phyloP scores from a whole-genome alignment of 2,113 vertebrate genomes.

The Python bivittatus region DNA sequence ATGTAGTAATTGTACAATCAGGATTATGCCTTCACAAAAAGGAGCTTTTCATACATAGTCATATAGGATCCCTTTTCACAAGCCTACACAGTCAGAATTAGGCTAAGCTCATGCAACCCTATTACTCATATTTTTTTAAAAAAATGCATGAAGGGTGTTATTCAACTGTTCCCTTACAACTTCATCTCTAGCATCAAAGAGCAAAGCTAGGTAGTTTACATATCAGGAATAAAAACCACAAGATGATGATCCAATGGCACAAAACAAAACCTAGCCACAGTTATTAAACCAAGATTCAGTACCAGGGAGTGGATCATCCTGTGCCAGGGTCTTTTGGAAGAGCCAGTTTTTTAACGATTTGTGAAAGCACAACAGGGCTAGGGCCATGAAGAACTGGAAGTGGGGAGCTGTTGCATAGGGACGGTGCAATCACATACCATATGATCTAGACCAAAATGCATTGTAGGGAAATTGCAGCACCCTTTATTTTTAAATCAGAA shows the following conservation, averaged over 20 bases:
- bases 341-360: not conserved
- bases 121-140: not conserved
- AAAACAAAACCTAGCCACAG: not conserved
- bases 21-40: not conserved
- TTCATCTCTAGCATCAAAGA: not conserved
- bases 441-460: not conserved
- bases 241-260: not conserved
- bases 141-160: not conserved
- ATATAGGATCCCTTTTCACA: not conserved
- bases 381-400: not conserved
- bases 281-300: not conserved
- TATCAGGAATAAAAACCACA: not conserved
- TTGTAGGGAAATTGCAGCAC: not conserved
- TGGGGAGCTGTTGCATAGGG: not conserved
- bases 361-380: not conserved
- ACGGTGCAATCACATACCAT: not conserved
- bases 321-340: not conserved
- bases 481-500: not conserved
- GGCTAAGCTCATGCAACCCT: not conserved
- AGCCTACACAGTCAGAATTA: not conserved
- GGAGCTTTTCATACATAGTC: not conserved
- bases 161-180: not conserved
- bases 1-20: not conserved
- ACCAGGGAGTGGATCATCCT: not conserved
- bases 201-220: not conserved